These are phyloP conservation scores for Sandelia bainsii DNA, from an alignment of 2,797 vertebrate species.

Conservation along the genomic window DNA sequence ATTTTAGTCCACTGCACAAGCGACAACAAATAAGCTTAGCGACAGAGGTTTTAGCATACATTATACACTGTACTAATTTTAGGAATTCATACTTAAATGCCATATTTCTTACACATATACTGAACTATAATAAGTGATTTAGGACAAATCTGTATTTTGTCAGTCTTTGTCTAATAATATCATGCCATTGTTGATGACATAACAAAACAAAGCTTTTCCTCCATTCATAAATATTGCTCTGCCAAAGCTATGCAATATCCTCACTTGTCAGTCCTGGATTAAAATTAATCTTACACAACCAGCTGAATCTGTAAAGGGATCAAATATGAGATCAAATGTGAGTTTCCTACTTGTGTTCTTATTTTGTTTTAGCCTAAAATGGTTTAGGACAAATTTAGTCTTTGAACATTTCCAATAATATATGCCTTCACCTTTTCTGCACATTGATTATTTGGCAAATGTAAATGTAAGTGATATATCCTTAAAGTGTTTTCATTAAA, in stretches of 20 bases:
- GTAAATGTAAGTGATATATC: slow-evolving; percentile 25
- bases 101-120: slow-evolving; percentile 7
- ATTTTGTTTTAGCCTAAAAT: slow-evolving; percentile 5
- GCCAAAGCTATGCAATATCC: slow-evolving; percentile 26
- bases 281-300: slow-evolving; percentile 41
- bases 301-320: slow-evolving; percentile 27
- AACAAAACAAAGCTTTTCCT: slow-evolving; percentile 23
- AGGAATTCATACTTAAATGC: slow-evolving; percentile 10
- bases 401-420: too few species aligned
- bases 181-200: slow-evolving; percentile 10
- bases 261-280: slow-evolving; percentile 28
- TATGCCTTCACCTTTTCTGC: background rate
- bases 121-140: background rate
- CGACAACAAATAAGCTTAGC: background rate
- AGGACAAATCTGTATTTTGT: background rate
- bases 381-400: background rate
- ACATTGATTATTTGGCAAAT: slow-evolving; percentile 19
- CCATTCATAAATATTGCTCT: slow-evolving; percentile 30
- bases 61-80: slow-evolving; percentile 5
- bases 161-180: slow-evolving; percentile 6
- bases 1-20: slow-evolving; percentile 33
- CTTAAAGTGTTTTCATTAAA: slow-evolving; percentile 28
- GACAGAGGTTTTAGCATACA: slow-evolving; percentile 11
- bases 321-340: slow-evolving; percentile 25
- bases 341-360: slow-evolving; percentile 18